Evolutionary conservation across 2,888 invertebrate species (phyloP), one percentile per base, ranked within the genome.

Genomic region (Euzophera pinguis): DNA sequence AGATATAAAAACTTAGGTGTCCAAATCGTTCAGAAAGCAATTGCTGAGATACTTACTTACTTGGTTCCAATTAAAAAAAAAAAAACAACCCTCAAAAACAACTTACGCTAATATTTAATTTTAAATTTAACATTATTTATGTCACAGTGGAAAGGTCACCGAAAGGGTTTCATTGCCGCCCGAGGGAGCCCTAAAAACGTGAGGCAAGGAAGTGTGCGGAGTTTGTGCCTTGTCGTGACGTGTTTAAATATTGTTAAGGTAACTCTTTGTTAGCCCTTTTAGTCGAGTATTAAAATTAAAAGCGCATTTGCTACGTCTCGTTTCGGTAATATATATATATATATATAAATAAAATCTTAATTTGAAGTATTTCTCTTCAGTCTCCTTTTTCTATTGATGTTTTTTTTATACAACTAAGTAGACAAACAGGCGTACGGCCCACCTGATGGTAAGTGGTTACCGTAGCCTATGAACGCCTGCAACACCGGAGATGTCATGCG

Each of bases 191-290:
- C 69, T 62, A 68, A 64, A 64, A 67, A 59, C 52, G 53, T 60
- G 65, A 63, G 64, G 64, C 56, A 65, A 72, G 67, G 61, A 67
- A 69, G 67, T 65, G 67, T 63, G 62, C 69, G 69, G 72, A 73
- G 74, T 75, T 70, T 62, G 65, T 59, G 57, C 65, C 65, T 63
- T 67, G 70, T 63, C 65, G 57, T 76, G 75, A 75, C 76, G 73
- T 70, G 69, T 65, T 63, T 58, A 68, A 68, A 71, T 64, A 60
- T 53, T 54, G 50, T 53, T 53, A 54, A 57, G 52, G 57, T 35
- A 22, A 53, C 52, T 48, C 53, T 57, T 51, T 51, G 47, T 53
- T 48, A 22, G 35, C 50, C 43, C 48, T 37, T 48, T 48, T 48
- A 38, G 38, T n/a, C 22, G 3, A 13, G 27, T 22, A 22, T 47